Evolutionary conservation across 2,888 invertebrate genomes (phyloP).

Genomic region (Junonia oenone): DNA sequence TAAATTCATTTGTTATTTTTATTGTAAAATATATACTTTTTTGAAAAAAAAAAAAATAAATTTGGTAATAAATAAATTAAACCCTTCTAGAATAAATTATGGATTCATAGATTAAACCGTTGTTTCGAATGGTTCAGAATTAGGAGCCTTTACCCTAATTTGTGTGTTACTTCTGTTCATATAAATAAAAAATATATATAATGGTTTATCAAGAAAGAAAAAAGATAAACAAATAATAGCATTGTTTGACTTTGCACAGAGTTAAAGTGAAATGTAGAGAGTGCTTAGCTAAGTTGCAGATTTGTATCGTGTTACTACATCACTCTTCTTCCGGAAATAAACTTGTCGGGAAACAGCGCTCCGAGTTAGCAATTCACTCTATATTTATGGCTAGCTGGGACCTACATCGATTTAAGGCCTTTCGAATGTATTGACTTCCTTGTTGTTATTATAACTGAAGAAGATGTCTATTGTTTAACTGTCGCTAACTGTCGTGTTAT

Average conservation of each 20-base stretch:
- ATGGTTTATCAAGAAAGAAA: background rate
- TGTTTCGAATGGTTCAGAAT: too few species aligned
- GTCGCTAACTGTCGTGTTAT: background rate
- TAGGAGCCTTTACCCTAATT: too few species aligned
- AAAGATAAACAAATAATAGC: background rate
- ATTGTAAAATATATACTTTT: too few species aligned
- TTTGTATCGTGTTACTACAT: slow-evolving; percentile 33
- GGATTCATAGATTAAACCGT: too few species aligned
- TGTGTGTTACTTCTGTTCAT: too few species aligned
- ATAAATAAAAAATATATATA: too few species aligned
- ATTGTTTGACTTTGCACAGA: background rate
- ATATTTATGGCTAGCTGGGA: slow-evolving; percentile 32
- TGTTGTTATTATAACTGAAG: background rate
- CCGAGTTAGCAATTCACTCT: slow-evolving; percentile 28
- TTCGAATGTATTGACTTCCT: slow-evolving; percentile 9
- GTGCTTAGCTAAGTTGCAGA: slow-evolving; percentile 25
- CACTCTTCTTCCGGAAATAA: slow-evolving; percentile 36
- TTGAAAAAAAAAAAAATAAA: too few species aligned
- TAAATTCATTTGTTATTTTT: too few species aligned
- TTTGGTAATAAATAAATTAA: too few species aligned
- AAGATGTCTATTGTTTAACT: background rate
- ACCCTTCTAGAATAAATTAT: too few species aligned
- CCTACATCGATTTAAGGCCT: slow-evolving; percentile 15
- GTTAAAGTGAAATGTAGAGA: background rate
- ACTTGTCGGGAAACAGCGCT: slow-evolving; percentile 35